A percentile compares a stretch with the other conserved stretches of the same genome.
These are phyloP conservation scores for Endomychus coccineus DNA, from an alignment of 2,888 invertebrate species.

Conservation along the genomic window DNA sequence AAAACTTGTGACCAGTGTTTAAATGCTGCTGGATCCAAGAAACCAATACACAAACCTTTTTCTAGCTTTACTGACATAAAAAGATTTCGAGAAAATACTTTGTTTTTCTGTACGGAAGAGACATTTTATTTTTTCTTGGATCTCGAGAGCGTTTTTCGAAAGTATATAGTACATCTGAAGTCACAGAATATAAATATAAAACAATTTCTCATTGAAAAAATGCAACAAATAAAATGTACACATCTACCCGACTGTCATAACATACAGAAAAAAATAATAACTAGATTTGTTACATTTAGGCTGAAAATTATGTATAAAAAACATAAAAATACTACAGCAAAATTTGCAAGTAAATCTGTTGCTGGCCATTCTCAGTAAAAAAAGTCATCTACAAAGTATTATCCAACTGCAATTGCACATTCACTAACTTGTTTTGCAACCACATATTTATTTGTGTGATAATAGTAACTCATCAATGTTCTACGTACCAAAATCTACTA, in stretches of 20 bases:
- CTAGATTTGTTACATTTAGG: conserved; percentile 10
- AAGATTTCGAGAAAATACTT: conserved; percentile 7
- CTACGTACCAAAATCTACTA: no score
- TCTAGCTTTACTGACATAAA: conserved; percentile 9
- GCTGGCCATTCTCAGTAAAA: no score
- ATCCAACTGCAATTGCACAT: no score
- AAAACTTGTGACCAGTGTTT: conserved; percentile 15
- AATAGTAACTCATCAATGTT: no score
- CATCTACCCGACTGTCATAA: conserved; percentile 13
- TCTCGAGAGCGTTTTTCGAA: conserved; percentile 14
- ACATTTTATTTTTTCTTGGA: conserved; percentile 10
- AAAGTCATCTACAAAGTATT: no score
- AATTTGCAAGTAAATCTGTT: no score
- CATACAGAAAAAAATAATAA: conserved; percentile 14
- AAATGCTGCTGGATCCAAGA: conserved; percentile 5
- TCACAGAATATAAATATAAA: conserved; percentile 13
- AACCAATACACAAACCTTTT: conserved; percentile 12
- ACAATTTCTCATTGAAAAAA: conserved; percentile 11
- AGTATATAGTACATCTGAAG: conserved; percentile 9
- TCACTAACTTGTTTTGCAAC: no score
- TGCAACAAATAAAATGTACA: background rate
- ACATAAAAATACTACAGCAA: conserved; percentile 4
- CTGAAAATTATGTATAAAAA: conserved; percentile 15
- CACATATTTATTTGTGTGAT: no score
- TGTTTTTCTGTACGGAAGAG: conserved; percentile 13